Evolutionary conservation across 2,113 vertebrate genomes (phyloP).

Genomic region (Nycticorax nycticorax): DNA sequence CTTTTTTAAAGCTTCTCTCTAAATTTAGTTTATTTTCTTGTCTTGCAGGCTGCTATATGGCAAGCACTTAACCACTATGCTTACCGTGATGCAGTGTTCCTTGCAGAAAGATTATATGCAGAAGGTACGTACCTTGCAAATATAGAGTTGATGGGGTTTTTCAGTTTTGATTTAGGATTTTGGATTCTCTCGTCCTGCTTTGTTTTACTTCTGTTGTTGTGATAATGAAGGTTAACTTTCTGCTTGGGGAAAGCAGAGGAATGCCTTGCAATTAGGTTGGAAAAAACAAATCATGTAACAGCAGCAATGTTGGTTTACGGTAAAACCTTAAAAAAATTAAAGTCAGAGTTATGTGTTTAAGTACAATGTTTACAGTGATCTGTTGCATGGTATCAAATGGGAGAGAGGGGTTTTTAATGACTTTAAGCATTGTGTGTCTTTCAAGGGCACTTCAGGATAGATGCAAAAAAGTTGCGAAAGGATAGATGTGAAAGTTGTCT

Average conservation of each 20-base stretch:
- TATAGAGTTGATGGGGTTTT: background rate
- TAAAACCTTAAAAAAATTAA: background rate
- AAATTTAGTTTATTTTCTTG: background rate
- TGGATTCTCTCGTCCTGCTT: background rate
- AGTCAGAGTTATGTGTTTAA: background rate
- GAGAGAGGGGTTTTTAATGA: background rate
- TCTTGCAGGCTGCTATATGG: slow-evolving; percentile 89
- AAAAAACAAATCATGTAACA: background rate
- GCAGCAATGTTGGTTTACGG: background rate
- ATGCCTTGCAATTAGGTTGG: background rate
- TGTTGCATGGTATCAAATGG: background rate
- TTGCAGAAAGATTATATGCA: slow-evolving; percentile 88
- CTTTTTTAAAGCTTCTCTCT: background rate
- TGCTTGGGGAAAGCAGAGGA: background rate
- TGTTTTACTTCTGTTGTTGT: background rate
- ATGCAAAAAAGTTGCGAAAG: background rate
- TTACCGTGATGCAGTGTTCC: slow-evolving; percentile 89
- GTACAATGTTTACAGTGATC: background rate
- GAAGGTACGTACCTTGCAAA: slow-evolving; percentile 79
- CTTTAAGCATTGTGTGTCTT: background rate
- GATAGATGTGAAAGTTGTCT: background rate
- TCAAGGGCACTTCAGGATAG: background rate
- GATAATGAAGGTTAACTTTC: background rate
- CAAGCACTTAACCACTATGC: slow-evolving; percentile 93
- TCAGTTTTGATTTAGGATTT: background rate